Base-by-base conservation (phyloP, 2,113 vertebrate species). In the Nannobrachium achirus region DNA sequence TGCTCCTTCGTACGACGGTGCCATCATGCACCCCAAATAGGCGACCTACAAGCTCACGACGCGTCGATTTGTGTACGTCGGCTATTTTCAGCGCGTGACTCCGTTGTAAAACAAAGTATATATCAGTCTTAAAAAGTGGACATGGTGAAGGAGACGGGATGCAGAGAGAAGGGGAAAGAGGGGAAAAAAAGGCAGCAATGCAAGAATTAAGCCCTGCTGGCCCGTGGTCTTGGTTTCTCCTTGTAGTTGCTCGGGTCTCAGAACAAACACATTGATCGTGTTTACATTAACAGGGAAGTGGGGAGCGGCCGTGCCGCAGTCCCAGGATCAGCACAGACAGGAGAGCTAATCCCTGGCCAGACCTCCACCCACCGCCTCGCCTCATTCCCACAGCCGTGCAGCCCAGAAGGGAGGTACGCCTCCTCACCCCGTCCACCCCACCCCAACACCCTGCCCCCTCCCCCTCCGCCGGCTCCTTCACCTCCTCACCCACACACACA, bases 261-360 rank as follows among this genome's bases (percentile, higher is more conserved):
- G 80, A 81, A 83, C 81, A 86, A 87, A 88, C 83, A 68, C 88
- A 92, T 92, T 82, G 92, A 92, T 92, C 77, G 73, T 89, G 84
- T 91, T 88, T 87, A 86, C 84, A 89, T 89, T 89, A 90, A 86
- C 66, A 61, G 76, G 52, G 63, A 71, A 33, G 75, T 79, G 61
- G 51, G 51, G 80, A 75, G 80, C 78, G n/a, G 66, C 78, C 76
- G 74, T 78, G 78, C 85, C 79, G 86, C 89, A 86, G 81, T 80
- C 72, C 81, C 53, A 69, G 79, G 72, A 85, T 85, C 76, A 73
- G 25, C 49, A 76, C 80, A 66, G 50, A 66, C 19, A 66, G 71
- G 63, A 71, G 57, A 76, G 82, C 84, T 91, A 89, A 86, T 86
- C 85, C 84, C 58, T 0, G 52, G 69, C 52, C 69, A 76, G 81